Evolutionary conservation across 2,888 invertebrate species (phyloP).

Genomic region (Thymelicus acteon): DNA sequence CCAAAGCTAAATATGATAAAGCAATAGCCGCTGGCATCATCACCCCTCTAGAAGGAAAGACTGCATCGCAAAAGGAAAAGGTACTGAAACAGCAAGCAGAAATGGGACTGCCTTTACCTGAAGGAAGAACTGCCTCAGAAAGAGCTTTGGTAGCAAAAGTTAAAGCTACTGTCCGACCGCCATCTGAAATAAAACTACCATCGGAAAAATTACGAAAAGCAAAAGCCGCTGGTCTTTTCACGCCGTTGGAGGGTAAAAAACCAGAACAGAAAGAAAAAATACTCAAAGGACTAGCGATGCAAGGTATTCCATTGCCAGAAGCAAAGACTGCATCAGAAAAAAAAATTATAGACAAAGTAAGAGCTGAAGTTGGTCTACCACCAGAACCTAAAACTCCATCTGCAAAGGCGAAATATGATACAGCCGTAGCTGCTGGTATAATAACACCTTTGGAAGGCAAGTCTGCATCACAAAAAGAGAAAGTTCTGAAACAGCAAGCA

Average conservation of each 20-base stretch:
- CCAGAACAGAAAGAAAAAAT: slow-evolving; percentile 56
- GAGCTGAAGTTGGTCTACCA: slow-evolving; percentile 47
- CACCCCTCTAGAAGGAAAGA: slow-evolving; percentile 56
- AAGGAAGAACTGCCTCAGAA: slow-evolving; percentile 47
- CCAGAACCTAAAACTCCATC: slow-evolving; percentile 40
- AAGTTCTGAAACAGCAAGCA: slow-evolving; percentile 46
- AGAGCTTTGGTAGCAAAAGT: slow-evolving; percentile 47
- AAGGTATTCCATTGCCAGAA: slow-evolving; percentile 59
- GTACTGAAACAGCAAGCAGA: slow-evolving; percentile 40
- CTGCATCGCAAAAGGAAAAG: slow-evolving; percentile 44
- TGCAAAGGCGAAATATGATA: slow-evolving; percentile 39
- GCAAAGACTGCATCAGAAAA: slow-evolving; percentile 58
- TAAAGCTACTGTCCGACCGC: slow-evolving; percentile 24
- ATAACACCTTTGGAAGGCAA: slow-evolving; percentile 54
- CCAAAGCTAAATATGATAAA: slow-evolving; percentile 49
- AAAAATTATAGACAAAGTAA: slow-evolving; percentile 45
- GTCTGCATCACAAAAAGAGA: slow-evolving; percentile 46
- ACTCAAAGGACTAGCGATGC: slow-evolving; percentile 52
- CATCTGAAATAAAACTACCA: slow-evolving; percentile 45
- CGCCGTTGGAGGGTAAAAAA: slow-evolving; percentile 52
- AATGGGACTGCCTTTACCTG: slow-evolving; percentile 46
- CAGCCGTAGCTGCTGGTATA: slow-evolving; percentile 44
- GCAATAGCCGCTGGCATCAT: slow-evolving; percentile 57
- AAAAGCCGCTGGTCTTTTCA: slow-evolving; percentile 45
- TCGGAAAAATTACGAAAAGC: slow-evolving; percentile 44